Evolutionary conservation across 2,888 invertebrate species (phyloP), one percentile per base, ranked within the genome.

Genomic region (Axea sp.): DNA sequence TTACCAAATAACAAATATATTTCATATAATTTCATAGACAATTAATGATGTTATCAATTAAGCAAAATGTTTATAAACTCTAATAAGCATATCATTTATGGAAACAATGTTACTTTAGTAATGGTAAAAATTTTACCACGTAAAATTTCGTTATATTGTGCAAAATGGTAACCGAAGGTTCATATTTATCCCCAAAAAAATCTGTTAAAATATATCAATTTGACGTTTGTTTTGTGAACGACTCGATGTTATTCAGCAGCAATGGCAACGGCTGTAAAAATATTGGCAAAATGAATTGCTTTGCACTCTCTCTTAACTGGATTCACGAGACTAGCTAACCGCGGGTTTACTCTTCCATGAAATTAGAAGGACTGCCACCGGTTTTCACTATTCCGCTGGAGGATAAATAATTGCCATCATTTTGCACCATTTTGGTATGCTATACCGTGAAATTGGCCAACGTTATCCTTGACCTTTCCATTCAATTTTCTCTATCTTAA

Each of bases 321-420:
- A 65, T 31, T 57, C 72, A 72, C 55, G 73, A 62, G 31, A 22
- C 51, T 26, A 28, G 55, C 64, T 69, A 74, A 74, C 74, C 74
- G 57, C 69, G 59, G 53, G 78, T 69, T 80, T 79, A 78, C 73
- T 76, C 78, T 71, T 67, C 64, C 80, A 78, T 81, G 81, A 82
- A 82, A 82, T 81, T 82, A 81, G 80, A 78, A 81, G 79, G 78
- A 77, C 72, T 77, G 76, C 80, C 77, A 78, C 72, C 49, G 65
- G 77, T 80, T 81, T 81, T 82, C 81, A 77, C 80, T 81, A 77
- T 81, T 81, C 78, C 76, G 69, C 73, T 55, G 49, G 55, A 22
- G 47, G 75, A 76, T 80, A 80, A 81, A 81, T 81, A 81, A 81
- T 81, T 81, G 76, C 79, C 78, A 77, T 80, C 80, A 81, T 81